Percentiles rank a stretch among this genome's conserved stretches.
phyloP scores from a whole-genome alignment of 2,113 vertebrate genomes.

The Phalacrocorax carbo region DNA sequence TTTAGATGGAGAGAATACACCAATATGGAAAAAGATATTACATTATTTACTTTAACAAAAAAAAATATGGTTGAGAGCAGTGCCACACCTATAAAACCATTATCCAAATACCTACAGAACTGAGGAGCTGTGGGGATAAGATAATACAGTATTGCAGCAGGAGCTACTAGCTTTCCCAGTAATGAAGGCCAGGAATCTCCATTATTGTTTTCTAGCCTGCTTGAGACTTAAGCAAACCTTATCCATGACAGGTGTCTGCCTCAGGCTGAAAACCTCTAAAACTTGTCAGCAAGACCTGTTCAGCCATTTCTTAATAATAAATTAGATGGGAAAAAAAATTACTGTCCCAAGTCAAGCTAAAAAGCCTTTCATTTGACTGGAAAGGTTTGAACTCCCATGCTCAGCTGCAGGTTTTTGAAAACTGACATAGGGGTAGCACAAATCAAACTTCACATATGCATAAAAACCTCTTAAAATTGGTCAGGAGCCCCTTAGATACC shows the following conservation, averaged over 20 bases:
- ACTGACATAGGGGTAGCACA: neutral
- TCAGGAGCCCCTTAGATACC: neutral
- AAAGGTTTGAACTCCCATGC: neutral
- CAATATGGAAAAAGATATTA: neutral
- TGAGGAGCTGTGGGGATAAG: neutral
- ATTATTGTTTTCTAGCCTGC: neutral
- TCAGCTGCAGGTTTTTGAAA: neutral
- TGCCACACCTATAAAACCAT: neutral
- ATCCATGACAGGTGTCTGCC: neutral
- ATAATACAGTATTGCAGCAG: neutral
- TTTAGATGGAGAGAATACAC: neutral
- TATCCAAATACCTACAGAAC: neutral
- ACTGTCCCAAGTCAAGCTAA: neutral
- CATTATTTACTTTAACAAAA: neutral
- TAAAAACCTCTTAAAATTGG: neutral
- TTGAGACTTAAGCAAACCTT: neutral
- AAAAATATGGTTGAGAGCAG: neutral
- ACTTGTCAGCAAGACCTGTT: neutral
- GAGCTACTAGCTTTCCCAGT: neutral
- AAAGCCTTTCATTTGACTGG: neutral
- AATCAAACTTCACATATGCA: neutral
- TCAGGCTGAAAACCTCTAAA: neutral
- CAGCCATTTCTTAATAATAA: neutral
- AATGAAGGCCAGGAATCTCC: neutral
- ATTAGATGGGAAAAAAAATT: accelerated